Base-by-base conservation (phyloP, 1,140 invertebrate genomes). In the Lucilia sericata region DNA sequence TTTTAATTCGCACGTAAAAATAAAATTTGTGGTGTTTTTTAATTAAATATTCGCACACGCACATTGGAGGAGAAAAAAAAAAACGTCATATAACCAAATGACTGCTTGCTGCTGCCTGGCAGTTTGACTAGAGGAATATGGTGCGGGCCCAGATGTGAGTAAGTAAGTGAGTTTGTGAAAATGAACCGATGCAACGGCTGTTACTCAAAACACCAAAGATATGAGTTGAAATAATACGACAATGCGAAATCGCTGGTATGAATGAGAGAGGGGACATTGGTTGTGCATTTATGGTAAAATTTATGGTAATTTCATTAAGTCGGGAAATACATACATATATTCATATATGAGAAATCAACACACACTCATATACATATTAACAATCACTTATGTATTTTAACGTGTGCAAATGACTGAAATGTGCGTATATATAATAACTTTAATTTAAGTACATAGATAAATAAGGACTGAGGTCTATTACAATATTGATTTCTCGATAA, bases 291-390 rank as follows among this genome's bases (percentile, higher is more conserved):
- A 70, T 70, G 65, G 65, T 21, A 70, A 70, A 70, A 70, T 70
- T 70, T 70, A 70, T 70, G 19, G 65, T 70, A 70, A 70, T 70
- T 70, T 70, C 65, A 70, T 70, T 70, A 70, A 70, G n/a, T 70
- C 19, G 65, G 65, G 5, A 70, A 8, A 70, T 70, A 21, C 65
- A 70, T 30, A 30, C 65, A 70, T 19, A 70, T 12, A 55, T 55
- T 14, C 13, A 55, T 55, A 12, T 55, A 12, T 14, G 12, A 55
- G 10, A 42, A 8, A 60, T 60, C 55, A 60, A 60, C 13, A 60
- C 14, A 60, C 42, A 8, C 5, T 30, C 25, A 30, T 30, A 30
- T 30, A 42, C 5, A 42, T 42, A 8, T n/a, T 60, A 12, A 60
- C 55, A 60, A 17, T 17, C 55, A 60, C 55, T 60, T 60, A 60